Evolutionary conservation across 2,797 vertebrate genomes (phyloP), one percentile per base, ranked within the genome.

Genomic region (Alcedo atthis): DNA sequence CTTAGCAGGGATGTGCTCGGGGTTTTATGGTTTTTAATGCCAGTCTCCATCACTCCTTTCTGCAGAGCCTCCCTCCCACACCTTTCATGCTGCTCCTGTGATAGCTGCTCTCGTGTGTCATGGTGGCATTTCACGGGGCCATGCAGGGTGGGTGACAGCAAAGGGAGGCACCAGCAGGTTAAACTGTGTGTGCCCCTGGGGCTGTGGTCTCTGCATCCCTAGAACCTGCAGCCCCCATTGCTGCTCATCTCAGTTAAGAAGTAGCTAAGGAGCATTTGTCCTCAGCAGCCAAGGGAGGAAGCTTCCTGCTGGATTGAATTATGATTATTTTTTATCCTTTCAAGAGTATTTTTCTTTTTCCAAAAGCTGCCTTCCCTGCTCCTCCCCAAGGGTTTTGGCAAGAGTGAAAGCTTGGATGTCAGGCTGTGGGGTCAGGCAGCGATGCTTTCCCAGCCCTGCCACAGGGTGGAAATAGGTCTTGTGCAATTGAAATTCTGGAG

Each of bases 401-500:
- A 51, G 48, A n/a, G 35, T 1, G 33, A 54, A 61, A 45, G 24
- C 45, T 46, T 2, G 2, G n/a, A 7, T 0, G 4, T 24, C 13
- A 42, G 58, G 66, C 55, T 17, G 18, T 7, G 16, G 70, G 55
- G n/a, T 57, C 16, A 12, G 73, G 80, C 35, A 20, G 33, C 4
- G 43, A 40, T 22, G 55, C 45, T 69, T 49, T 18, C 66, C 51
- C 1, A 1, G 32, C 59, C 64, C 66, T 1, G 7, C 62, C 4
- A 30, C 70, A 2, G 40, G 49, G 35, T 82, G 61, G 80, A 66
- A 92, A 68, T 12, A 46, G 69, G 32, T 85, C 73, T 45, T 15
- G 61, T 63, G 71, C 71, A 62, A 90, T 67, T 87, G 92, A 84
- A 93, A 92, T 89, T 88, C 91, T n/a, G 75, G 33, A 67, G 93